Evolutionary conservation across 2,888 invertebrate species (phyloP).

Genomic region (Drosophila peninsularis): DNA sequence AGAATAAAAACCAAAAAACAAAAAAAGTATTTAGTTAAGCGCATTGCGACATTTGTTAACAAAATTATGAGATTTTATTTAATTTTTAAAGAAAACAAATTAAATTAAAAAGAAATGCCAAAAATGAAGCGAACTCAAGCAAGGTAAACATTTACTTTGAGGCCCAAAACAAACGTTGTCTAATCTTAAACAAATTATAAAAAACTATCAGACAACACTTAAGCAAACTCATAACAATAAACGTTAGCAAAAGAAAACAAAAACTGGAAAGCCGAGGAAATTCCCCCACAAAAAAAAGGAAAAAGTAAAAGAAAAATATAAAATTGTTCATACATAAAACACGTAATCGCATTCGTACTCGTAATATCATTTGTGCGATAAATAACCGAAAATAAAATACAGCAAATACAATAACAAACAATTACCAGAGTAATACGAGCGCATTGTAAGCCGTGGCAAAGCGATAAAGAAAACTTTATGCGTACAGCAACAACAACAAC

Average conservation of each 20-base stretch:
- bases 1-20: slow-evolving; percentile 14
- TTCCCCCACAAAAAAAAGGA: neutral
- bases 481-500: slow-evolving; percentile 40
- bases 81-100: slow-evolving; percentile 59
- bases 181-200: slow-evolving; percentile 39
- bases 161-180: slow-evolving; percentile 58
- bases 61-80: slow-evolving; percentile 70
- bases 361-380: slow-evolving; percentile 31
- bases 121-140: slow-evolving; percentile 29
- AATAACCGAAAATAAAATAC: slow-evolving; percentile 48
- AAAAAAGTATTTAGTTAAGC: slow-evolving; percentile 60
- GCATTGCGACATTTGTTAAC: slow-evolving; percentile 70
- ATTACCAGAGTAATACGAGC: slow-evolving; percentile 56
- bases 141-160: slow-evolving; percentile 57
- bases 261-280: slow-evolving; percentile 19
- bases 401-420: slow-evolving; percentile 59
- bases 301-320: slow-evolving; percentile 28
- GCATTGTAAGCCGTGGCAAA: slow-evolving; percentile 42
- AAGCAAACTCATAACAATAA: slow-evolving; percentile 29
- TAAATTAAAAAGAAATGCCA: slow-evolving; percentile 24
- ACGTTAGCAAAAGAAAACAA: slow-evolving; percentile 16
- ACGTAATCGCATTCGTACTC: slow-evolving; percentile 47
- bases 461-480: slow-evolving; percentile 65
- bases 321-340: slow-evolving; percentile 50
- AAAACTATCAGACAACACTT: slow-evolving; percentile 20